Base-by-base conservation (phyloP, 2,797 vertebrate genomes). In the Cossypha heuglini region DNA sequence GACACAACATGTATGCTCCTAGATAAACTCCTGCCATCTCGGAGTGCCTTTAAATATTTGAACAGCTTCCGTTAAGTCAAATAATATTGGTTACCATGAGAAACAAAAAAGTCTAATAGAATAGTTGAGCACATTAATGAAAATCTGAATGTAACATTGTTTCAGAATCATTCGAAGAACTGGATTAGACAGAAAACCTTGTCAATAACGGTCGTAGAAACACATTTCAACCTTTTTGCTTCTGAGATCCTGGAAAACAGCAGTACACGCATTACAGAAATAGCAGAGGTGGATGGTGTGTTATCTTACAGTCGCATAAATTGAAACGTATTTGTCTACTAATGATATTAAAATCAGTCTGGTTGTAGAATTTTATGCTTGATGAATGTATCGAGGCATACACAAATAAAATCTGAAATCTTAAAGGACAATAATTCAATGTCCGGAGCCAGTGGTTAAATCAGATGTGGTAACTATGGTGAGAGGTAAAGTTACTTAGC, bases 11-110 rank as follows among this genome's bases (percentile, higher is more conserved):
- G 97, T 95, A 95, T 90, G 92, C 96, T 96, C 71, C 93, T 80
- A 68, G 94, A 93, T 93, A 95, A 97, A 97, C 96, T 97, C 96
- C 97, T 96, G 94, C 95, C 96, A 97, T 97, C 96, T 96, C 96
- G 2, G 85, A 94, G 91, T 96, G 92, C 93, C 92, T 97, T 86
- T 97, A 92, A 96, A 96, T 95, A 97, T 97, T 97, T 94, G 94
- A 95, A 92, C 94, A 94, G 95, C 94, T 95, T 94, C 96, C 59
- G 28, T 76, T 67, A 94, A 96, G 94, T 94, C 91, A 93, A 96
- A 95, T 96, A 94, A 94, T 94, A 96, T 93, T 55, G 96, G 96
- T 96, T 96, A 97, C 94, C 96, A 93, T 96, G 96, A 97, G 96
- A 97, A 97, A 96, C 96, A 96, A 93, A 95, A 96, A 97, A 96